These are phyloP conservation scores for Apamea sordens DNA, from an alignment of 2,888 invertebrate genomes.

Conservation along the genomic window DNA sequence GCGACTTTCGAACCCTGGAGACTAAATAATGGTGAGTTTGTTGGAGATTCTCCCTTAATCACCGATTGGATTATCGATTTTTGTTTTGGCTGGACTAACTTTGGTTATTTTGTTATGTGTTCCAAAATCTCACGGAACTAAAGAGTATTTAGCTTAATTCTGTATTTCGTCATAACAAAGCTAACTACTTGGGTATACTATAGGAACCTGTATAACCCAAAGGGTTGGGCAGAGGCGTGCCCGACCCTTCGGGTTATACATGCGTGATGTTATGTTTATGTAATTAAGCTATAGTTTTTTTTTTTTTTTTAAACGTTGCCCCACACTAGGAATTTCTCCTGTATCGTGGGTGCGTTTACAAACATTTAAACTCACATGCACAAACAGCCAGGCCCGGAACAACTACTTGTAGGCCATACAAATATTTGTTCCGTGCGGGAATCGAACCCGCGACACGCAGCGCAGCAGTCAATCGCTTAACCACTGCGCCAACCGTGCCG, in stretches of 20 bases:
- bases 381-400: no score
- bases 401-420: no score
- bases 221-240: background rate
- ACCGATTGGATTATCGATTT: conserved; percentile 58
- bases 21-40: conserved; percentile 56
- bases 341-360: no score
- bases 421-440: no score
- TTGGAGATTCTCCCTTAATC: conserved; percentile 51
- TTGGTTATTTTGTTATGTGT: conserved; percentile 13
- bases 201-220: background rate
- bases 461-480: no score
- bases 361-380: no score
- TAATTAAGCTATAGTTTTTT: background rate
- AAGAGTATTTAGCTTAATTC: background rate
- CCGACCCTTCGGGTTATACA: background rate
- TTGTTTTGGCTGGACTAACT: conserved; percentile 29
- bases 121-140: background rate
- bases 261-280: background rate
- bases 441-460: no score
- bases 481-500: no score
- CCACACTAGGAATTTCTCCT: no score
- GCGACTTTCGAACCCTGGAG: conserved; percentile 61
- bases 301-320: no score
- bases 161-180: background rate
- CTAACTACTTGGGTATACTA: background rate